Evolutionary conservation across 1,140 invertebrate genomes (phyloP).

Genomic region (Kradibia gibbosae): DNA sequence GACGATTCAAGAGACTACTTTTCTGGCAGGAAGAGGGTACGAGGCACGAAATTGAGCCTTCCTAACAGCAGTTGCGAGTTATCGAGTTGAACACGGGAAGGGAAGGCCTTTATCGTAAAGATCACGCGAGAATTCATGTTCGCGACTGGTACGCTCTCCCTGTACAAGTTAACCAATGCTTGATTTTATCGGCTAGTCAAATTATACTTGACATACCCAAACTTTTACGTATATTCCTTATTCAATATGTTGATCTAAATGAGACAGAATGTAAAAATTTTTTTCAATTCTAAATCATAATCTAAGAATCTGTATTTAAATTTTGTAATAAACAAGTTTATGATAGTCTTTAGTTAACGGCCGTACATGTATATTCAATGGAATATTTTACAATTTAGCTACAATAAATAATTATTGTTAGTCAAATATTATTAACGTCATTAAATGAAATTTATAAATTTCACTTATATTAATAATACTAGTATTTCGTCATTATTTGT

Average conservation of each 20-base stretch:
- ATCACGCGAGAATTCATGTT: constrained; percentile 47
- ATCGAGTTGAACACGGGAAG: background rate
- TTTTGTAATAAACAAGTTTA: too few species aligned
- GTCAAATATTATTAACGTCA: too few species aligned
- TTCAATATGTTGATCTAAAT: background rate
- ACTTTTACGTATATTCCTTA: background rate
- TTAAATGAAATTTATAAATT: too few species aligned
- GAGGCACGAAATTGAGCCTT: constrained; percentile 33
- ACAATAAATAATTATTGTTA: too few species aligned
- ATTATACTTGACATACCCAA: background rate
- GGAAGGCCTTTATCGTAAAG: constrained; percentile 27
- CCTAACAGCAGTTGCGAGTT: background rate
- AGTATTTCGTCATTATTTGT: too few species aligned
- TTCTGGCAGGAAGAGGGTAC: background rate
- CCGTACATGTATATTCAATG: too few species aligned
- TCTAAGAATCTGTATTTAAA: too few species aligned
- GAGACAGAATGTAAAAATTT: background rate
- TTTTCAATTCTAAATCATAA: background rate
- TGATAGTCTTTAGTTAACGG: too few species aligned
- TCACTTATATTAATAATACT: too few species aligned
- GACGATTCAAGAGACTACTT: too few species aligned
- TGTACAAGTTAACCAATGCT: constrained; percentile 5
- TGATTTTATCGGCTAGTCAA: constrained; percentile 21
- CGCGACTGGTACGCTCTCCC: constrained; percentile 7
- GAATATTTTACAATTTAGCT: too few species aligned